Base-by-base conservation (phyloP, 2,888 invertebrate species). In the Schizaphis graminum region DNA sequence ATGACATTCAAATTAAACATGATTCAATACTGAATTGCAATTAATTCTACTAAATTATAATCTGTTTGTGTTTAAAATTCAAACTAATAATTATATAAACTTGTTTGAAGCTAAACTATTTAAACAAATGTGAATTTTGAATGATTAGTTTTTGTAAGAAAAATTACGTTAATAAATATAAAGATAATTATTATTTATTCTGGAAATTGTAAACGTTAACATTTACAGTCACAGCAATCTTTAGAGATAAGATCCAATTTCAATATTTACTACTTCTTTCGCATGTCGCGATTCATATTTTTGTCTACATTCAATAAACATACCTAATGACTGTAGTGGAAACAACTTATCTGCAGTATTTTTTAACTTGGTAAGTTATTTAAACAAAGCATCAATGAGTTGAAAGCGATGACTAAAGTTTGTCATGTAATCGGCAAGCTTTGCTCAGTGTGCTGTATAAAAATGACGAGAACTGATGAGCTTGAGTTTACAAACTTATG, bases 101-200 rank as follows among this genome's bases (percentile, higher is more conserved):
- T 56, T 57, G 21, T 91, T 56, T 16, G 4, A 35, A 91, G 49
- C 77, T 53, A 85, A 85, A 85, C n/a, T 85, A n/a, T 91, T 85
- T 24, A 28, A 44, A 44, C 85, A 4, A 57, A 57, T 56, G 8
- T 41, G 44, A 44, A 85, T 44, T 44, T 44, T 56, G 85, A 85
- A 57, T 47, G 57, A 85, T 2, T 3, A 10, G 11, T 91, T 26
- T 44, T 61, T 91, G 35, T 57, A n/a, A 86, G n/a, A 4, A 47
- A 47, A 47, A 57, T 24, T 10, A n/a, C 47, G 1, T 21, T n/a
- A 10, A n/a, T 44, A 35, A n/a, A 24, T 21, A 7, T 47, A 11
- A 0, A 3, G 86, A 91, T 56, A 57, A n/a, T 84, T 56, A 41
- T 35, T 44, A 41, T 35, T 44, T 16, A 57, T 41, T 10, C 0